These are phyloP conservation scores for Gallinago media DNA, from an alignment of 2,113 vertebrate genomes.

Conservation along the genomic window DNA sequence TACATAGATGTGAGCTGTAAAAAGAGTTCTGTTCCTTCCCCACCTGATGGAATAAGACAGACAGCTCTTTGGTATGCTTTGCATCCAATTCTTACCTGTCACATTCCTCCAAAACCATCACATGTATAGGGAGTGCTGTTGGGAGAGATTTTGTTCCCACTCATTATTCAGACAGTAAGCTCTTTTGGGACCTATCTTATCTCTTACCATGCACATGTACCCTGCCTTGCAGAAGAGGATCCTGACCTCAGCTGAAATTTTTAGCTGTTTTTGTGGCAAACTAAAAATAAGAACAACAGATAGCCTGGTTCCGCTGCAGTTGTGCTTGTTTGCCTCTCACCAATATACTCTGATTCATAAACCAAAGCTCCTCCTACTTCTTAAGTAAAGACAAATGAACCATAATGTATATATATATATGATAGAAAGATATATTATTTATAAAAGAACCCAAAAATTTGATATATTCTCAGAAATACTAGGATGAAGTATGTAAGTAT, in stretches of 20 bases:
- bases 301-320: neutral
- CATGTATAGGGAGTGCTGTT: neutral
- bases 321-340: neutral
- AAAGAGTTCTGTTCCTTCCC: neutral
- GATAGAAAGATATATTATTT: too few relatives aligned
- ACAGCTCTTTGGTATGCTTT: neutral
- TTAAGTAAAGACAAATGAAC: neutral
- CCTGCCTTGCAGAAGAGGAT: neutral
- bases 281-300: neutral
- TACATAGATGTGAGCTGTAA: neutral
- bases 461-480: neutral
- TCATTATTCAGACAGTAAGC: neutral
- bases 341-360: neutral
- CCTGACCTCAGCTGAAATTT: neutral
- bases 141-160: neutral
- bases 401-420: neutral
- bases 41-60: neutral
- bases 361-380: neutral
- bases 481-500: neutral
- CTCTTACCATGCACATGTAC: neutral
- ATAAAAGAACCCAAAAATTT: accelerated
- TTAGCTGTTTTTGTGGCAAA: neutral
- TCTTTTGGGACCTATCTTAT: neutral
- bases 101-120: neutral
- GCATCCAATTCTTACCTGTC: neutral